Evolutionary conservation across 1,140 invertebrate species (phyloP).

Genomic region (Dendroctonus valens): DNA sequence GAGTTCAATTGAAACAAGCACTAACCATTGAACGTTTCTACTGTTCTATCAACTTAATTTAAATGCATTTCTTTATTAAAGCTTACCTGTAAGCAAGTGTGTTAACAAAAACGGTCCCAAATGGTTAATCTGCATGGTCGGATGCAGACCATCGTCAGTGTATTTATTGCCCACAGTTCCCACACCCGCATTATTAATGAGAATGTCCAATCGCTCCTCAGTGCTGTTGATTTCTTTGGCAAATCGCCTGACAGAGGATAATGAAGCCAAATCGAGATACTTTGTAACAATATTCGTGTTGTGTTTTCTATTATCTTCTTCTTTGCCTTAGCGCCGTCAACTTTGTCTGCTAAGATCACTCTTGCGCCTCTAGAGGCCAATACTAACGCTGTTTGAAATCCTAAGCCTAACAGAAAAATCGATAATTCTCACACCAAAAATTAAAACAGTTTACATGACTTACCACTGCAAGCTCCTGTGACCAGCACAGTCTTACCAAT

Average conservation of each 20-base stretch:
- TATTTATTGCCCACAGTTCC: constrained; percentile 47
- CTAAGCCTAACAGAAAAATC: constrained; percentile 39
- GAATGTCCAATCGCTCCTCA: constrained; percentile 55
- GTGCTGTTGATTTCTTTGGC: constrained; percentile 51
- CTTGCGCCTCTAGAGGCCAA: constrained; percentile 45
- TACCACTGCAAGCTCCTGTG: constrained; percentile 40
- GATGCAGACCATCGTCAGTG: constrained; percentile 64
- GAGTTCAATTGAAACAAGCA: too few relatives aligned
- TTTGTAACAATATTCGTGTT: constrained; percentile 49
- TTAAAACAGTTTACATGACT: neutral
- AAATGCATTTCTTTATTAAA: too few relatives aligned
- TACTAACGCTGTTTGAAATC: constrained; percentile 44
- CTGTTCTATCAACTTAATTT: too few relatives aligned
- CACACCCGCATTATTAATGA: constrained; percentile 70
- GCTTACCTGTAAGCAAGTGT: constrained; percentile 58
- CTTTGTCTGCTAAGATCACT: constrained; percentile 45
- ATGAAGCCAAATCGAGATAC: constrained; percentile 50
- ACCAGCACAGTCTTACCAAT: constrained; percentile 42
- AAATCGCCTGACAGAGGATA: constrained; percentile 54
- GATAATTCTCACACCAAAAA: neutral
- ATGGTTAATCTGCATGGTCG: constrained; percentile 65
- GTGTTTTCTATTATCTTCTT: constrained; percentile 45
- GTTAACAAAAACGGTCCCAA: constrained; percentile 69
- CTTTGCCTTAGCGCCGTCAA: constrained; percentile 48
- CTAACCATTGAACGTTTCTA: too few relatives aligned